phyloP scores from a whole-genome alignment of 2,888 invertebrate genomes.

The Drosophila helvetica region DNA sequence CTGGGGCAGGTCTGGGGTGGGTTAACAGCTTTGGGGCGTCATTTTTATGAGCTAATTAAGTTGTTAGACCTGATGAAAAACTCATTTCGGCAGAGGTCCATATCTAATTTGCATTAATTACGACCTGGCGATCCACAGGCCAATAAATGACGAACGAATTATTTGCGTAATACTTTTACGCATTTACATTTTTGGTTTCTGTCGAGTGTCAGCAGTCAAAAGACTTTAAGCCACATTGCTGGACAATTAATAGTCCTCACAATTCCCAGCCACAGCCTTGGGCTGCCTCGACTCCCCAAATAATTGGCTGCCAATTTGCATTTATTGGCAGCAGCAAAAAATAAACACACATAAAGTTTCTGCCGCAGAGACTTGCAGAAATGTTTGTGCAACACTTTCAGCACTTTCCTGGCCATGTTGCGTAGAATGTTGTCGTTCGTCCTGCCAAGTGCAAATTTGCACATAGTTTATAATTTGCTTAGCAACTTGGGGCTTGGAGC shows the following conservation, averaged over 20 bases:
- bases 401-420: conserved; percentile 49
- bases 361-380: conserved; percentile 17
- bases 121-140: conserved; percentile 29
- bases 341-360: conserved; percentile 38
- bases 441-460: conserved; percentile 59
- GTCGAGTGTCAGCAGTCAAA: conserved; percentile 20
- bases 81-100: conserved; percentile 67
- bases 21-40: conserved; percentile 73
- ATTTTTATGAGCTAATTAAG: conserved; percentile 80
- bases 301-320: conserved; percentile 73
- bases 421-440: conserved; percentile 37
- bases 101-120: conserved; percentile 79
- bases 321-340: conserved; percentile 63
- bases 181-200: conserved; percentile 23
- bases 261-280: conserved; percentile 7
- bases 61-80: conserved; percentile 80
- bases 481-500: conserved; percentile 44
- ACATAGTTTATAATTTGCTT: conserved; percentile 70
- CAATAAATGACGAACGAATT: conserved; percentile 25
- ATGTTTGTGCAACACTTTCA: conserved; percentile 27
- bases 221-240: conserved; percentile 8
- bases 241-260: conserved; percentile 53
- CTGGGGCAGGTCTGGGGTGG: conserved; percentile 26
- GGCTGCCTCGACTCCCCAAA: conserved; percentile 20
- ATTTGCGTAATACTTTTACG: conserved; percentile 25